These are phyloP conservation scores for Solea senegalensis DNA, from an alignment of 2,113 vertebrate genomes.

Conservation along the genomic window DNA sequence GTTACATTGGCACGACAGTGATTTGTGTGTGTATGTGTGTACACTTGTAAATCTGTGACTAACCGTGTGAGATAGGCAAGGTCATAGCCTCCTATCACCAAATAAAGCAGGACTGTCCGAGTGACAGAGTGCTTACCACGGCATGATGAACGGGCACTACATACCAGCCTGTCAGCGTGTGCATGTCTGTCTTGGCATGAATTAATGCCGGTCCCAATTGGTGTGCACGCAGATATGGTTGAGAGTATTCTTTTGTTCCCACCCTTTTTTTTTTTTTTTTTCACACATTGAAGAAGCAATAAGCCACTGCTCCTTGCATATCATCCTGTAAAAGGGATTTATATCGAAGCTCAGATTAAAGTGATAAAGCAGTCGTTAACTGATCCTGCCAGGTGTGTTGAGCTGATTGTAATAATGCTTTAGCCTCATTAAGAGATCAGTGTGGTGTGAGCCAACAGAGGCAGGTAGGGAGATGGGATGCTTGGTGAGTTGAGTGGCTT, in stretches of 20 bases:
- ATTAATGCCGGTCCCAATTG: slow-evolving; percentile 20
- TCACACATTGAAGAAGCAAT: background rate
- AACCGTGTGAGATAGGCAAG: slow-evolving; percentile 63
- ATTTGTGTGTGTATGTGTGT: slow-evolving; percentile 18
- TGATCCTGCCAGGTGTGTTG: slow-evolving; percentile 62
- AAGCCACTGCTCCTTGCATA: slow-evolving; percentile 5
- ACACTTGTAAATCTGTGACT: slow-evolving; percentile 52
- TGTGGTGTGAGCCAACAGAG: slow-evolving; percentile 39
- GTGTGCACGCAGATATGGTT: background rate
- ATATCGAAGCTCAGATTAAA: slow-evolving; percentile 39
- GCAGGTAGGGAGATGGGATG: slow-evolving; percentile 52
- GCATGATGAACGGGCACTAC: slow-evolving; percentile 55
- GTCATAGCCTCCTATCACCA: slow-evolving; percentile 64
- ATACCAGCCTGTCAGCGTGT: slow-evolving; percentile 38
- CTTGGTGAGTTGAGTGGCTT: slow-evolving; percentile 51
- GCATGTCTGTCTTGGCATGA: slow-evolving; percentile 21
- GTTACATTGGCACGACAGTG: slow-evolving; percentile 16
- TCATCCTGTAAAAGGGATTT: slow-evolving; percentile 47
- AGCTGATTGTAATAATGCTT: slow-evolving; percentile 62
- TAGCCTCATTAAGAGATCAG: slow-evolving; percentile 73
- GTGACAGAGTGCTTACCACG: slow-evolving; percentile 65
- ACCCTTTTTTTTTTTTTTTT: background rate
- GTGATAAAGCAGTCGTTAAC: slow-evolving; percentile 48
- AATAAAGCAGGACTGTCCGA: slow-evolving; percentile 62
- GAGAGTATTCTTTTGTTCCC: background rate